Conservation (phyloP, 2,888 invertebrate species). For the Drosophila kokeensis region DNA sequence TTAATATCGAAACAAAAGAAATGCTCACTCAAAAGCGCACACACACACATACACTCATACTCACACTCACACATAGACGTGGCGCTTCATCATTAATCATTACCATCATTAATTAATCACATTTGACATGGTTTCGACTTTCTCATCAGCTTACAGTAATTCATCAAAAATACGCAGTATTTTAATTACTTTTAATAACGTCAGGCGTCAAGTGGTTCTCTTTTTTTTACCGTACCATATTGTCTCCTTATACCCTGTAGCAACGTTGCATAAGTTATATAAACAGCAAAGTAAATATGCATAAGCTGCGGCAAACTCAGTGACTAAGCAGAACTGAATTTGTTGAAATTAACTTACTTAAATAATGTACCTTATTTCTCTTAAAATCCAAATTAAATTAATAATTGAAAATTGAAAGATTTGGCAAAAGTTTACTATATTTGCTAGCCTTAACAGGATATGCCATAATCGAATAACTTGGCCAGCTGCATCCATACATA, state of each 20-base stretch:
- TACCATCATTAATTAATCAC: conserved; percentile 65
- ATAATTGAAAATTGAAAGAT: background rate
- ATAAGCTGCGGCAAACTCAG: background rate
- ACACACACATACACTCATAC: background rate
- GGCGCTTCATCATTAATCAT: background rate
- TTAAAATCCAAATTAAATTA: background rate
- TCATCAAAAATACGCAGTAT: conserved; percentile 42
- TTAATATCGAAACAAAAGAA: conserved; percentile 22
- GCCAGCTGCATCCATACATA: conserved; percentile 10
- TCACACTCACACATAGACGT: background rate
- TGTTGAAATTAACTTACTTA: background rate
- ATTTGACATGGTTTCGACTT: conserved; percentile 42
- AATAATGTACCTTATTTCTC: background rate
- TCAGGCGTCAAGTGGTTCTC: conserved; percentile 34
- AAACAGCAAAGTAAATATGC: background rate
- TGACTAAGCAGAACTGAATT: background rate
- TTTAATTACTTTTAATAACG: conserved; percentile 75
- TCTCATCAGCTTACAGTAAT: conserved; percentile 46
- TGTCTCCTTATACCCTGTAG: conserved; percentile 9
- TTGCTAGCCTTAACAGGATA: conserved; percentile 10
- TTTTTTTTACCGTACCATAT: conserved; percentile 4
- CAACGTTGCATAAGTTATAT: background rate
- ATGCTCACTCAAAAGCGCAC: background rate
- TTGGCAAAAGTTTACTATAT: background rate
- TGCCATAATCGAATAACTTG: background rate